Evolutionary conservation across 2,888 invertebrate genomes (phyloP), one percentile per base, ranked within the genome.

Genomic region (Eilema caniola): DNA sequence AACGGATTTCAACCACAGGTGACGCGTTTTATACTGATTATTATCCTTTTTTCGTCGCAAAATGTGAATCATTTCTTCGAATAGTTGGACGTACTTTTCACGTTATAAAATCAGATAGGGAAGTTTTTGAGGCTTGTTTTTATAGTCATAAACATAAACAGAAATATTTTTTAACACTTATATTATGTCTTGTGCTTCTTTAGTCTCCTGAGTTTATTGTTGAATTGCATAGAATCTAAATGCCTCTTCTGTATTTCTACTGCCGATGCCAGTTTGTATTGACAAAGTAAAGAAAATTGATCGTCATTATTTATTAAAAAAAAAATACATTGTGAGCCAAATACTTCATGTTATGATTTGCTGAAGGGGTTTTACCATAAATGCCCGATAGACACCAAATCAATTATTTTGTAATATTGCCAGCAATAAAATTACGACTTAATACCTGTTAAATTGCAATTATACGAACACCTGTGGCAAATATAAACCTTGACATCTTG

Each of bases 1-100:
- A 96, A 97, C 76, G 97, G 97, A 61, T 97, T 97, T 89, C 96
- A 96, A 82, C 96, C 97, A 14, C 96, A 96, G 91, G 96, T 95
- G 79, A 79, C 66, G 71, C 5, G 66, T 72, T 66, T 61, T 70
- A 76, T 69, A 72, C 41, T 59, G 10, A 74, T 0, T 66, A n/a
- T 12, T 20, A 25, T 4, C 28, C 33, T 28, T 20, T 37, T 25
- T 23, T 10, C n/a, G 20, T 37, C 11, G 24, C 24, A n/a, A 20
- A 28, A 20, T 12, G 20, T 25, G 10, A 59, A n/a, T 47, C 23
- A 20, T 41, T 78, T 72, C 72, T 56, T 41, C 67, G 74, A 74
- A 76, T 16, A 28, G 57, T n/a, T 20, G 33, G 33, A 12, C 59
- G 1, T 24, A 25, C 16, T 73, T 79, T 78, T 73, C 81, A 72